phyloP scores from a whole-genome alignment of 2,888 invertebrate species.

The Boloria euphrosyne region DNA sequence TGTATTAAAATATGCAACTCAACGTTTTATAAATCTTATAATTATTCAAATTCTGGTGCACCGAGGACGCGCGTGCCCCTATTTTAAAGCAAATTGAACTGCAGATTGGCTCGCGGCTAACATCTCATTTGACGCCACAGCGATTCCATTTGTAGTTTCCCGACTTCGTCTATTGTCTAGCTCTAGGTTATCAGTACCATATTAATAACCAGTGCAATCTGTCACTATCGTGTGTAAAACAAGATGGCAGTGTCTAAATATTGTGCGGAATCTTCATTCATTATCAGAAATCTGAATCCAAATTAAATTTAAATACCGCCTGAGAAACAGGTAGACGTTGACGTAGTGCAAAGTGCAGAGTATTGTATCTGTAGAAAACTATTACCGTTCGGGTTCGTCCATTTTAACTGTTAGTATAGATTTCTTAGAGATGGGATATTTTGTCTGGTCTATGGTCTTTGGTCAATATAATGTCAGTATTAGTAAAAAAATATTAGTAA shows the following conservation, averaged over 20 bases:
- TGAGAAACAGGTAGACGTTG: background rate
- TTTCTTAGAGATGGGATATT: too few relatives aligned
- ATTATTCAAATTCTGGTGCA: conserved; percentile 26
- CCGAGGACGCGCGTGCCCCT: conserved; percentile 54
- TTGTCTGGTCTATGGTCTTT: too few relatives aligned
- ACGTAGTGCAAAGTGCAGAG: background rate
- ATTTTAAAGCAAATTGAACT: conserved; percentile 79
- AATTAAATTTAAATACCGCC: background rate
- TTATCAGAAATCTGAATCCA: background rate
- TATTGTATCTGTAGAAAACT: too few relatives aligned
- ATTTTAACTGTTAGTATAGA: too few relatives aligned
- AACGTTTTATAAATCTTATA: conserved; percentile 15
- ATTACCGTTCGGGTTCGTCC: too few relatives aligned
- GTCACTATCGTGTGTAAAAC: conserved; percentile 39
- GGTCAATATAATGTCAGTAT: too few relatives aligned
- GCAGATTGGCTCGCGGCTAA: conserved; percentile 70
- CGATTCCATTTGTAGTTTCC: conserved; percentile 71
- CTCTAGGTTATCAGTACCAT: conserved; percentile 57
- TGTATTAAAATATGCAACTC: conserved; percentile 8
- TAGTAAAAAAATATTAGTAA: too few relatives aligned
- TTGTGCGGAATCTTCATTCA: background rate
- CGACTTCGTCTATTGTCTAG: conserved; percentile 61
- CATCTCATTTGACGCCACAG: conserved; percentile 77
- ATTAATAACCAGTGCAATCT: conserved; percentile 46
- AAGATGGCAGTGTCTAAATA: conserved; percentile 42